Conservation (phyloP, 2,113 vertebrate genomes). For the Nannospalax galili region DNA sequence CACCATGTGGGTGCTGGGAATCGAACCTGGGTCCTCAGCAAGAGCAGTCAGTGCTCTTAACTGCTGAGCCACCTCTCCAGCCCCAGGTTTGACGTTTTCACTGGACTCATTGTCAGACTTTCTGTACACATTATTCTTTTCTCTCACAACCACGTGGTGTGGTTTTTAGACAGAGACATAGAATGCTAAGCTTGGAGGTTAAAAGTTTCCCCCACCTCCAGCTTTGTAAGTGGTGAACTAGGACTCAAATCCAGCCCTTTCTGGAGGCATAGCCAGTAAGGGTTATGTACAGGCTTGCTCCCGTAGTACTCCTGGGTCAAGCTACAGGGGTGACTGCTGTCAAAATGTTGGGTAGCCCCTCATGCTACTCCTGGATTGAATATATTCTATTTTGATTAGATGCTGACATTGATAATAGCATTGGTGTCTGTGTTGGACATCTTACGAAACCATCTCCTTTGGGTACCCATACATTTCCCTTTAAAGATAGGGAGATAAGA, state of each 20-base stretch:
- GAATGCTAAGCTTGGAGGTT: background rate
- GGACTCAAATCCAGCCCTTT: background rate
- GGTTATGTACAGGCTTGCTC: background rate
- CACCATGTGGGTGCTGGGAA: too few relatives aligned
- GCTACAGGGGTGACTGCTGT: background rate
- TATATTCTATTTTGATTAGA: rapidly evolving
- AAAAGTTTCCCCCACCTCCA: rapidly evolving
- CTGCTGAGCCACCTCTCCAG: background rate
- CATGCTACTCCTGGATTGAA: rapidly evolving
- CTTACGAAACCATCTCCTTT: background rate
- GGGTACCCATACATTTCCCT: background rate
- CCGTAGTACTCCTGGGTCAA: too few relatives aligned
- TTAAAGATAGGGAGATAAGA: background rate
- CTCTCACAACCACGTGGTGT: too few relatives aligned
- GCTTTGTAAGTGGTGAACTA: rapidly evolving
- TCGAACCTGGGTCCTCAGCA: too few relatives aligned
- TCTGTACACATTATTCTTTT: rapidly evolving
- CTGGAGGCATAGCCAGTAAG: background rate
- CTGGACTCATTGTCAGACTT: background rate
- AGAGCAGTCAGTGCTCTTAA: too few relatives aligned
- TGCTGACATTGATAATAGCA: too few relatives aligned
- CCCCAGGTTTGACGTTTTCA: background rate
- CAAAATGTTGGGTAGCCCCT: rapidly evolving
- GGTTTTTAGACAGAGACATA: background rate
- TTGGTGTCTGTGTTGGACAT: background rate